phyloP scores from a whole-genome alignment of 2,113 vertebrate species.

The Oriolus oriolus region DNA sequence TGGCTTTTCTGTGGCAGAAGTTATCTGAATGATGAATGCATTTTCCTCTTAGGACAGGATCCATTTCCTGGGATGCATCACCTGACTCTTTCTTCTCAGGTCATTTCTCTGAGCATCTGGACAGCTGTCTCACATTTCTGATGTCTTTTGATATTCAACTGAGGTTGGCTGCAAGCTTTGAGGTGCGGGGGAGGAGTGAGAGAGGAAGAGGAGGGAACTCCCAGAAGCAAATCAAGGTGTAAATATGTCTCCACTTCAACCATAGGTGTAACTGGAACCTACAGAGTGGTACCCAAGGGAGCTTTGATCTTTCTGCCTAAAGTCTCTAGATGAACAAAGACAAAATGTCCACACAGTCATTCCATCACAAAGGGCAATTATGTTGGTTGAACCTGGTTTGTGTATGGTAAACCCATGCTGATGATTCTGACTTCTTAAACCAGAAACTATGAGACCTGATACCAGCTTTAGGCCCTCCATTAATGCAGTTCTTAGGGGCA shows the following conservation, averaged over 20 bases:
- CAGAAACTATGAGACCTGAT: neutral
- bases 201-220: neutral
- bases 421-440: neutral
- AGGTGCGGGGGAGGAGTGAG: neutral
- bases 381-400: neutral
- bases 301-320: conserved; percentile 24
- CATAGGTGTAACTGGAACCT: conserved; percentile 22
- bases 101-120: conserved; percentile 40
- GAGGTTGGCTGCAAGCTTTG: neutral
- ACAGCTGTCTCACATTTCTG: conserved; percentile 53
- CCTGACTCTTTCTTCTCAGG: conserved; percentile 54
- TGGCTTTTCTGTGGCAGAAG: conserved; percentile 47
- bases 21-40: conserved; percentile 61
- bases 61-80: conserved; percentile 59
- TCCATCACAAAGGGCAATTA: neutral
- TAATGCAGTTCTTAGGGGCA: neutral
- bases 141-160: neutral
- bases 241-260: neutral
- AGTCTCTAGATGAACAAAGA: neutral
- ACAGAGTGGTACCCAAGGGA: neutral
- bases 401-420: neutral
- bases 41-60: conserved; percentile 42
- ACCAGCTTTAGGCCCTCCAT: neutral
- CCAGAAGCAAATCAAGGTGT: neutral
- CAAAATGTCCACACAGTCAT: neutral